phyloP scores from a whole-genome alignment of 2,888 invertebrate species.

The Lissonota sp. region DNA sequence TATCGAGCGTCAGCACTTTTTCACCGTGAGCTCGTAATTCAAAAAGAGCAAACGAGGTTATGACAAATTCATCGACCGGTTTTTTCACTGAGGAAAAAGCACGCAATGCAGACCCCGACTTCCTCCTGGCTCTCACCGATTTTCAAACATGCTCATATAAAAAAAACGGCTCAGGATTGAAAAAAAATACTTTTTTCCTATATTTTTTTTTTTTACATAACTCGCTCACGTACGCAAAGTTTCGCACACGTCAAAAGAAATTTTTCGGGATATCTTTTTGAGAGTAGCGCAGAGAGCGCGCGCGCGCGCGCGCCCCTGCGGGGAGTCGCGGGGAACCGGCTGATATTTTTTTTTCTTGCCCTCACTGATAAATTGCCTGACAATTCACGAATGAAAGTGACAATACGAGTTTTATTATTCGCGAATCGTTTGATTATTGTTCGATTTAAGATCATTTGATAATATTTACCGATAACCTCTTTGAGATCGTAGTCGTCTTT shows the following conservation, averaged over 20 bases:
- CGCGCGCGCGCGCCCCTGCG: background rate
- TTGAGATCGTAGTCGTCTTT: conserved; percentile 96
- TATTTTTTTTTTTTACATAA: conserved; percentile 66
- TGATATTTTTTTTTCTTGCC: conserved; percentile 26
- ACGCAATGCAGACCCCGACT: no score
- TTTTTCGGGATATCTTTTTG: conserved; percentile 6
- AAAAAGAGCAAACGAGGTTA: conserved; percentile 65
- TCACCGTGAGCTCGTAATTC: background rate
- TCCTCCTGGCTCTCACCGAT: background rate
- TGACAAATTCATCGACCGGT: conserved; percentile 65
- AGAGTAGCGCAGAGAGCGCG: conserved; percentile 1
- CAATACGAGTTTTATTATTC: background rate
- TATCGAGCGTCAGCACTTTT: conserved; percentile 8
- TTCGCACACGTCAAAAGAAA: conserved; percentile 48
- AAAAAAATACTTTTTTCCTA: conserved; percentile 13
- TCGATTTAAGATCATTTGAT: background rate
- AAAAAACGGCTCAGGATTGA: background rate
- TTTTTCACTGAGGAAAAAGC: conserved; percentile 5
- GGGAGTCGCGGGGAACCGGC: conserved; percentile 37
- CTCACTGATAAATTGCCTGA: conserved; percentile 11
- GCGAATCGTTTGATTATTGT: conserved; percentile 21
- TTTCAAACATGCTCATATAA: conserved; percentile 8
- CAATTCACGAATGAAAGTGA: background rate
- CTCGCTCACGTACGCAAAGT: conserved; percentile 46
- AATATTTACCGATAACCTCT: conserved; percentile 94